Evolutionary conservation across 1,140 invertebrate genomes (phyloP), one percentile per base, ranked within the genome.

Genomic region (Drosophila burlai): DNA sequence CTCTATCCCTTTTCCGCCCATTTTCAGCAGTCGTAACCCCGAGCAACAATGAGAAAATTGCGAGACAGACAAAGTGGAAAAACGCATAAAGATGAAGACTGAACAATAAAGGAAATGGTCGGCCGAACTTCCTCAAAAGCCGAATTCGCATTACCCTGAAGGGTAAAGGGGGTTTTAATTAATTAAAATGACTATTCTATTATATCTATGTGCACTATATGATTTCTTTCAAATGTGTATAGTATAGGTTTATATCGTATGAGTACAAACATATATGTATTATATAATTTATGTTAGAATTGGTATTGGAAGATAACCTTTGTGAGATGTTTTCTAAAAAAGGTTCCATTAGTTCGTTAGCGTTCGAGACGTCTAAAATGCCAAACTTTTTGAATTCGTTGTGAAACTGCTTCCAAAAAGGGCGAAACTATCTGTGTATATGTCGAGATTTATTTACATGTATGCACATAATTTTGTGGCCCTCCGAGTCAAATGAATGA

Each of bases 11-110:
- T 72, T 57, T 34, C 47, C 64, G 49, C 59, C 68, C 68, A 59
- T 61, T 42, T 57, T 36, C 26, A 66, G 46, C 42, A 50, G 46
- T 64, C 73, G 66, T 81, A 81, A 72, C 80, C 81, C 69, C 62
- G 52, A 78, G 68, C 65, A 78, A 78, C 76, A 83, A 87, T 84
- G 81, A 84, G 84, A 87, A 89, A 87, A 89, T 81, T 87, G 65
- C 73, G 84, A 75, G 81, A 61, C 85, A 89, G 69, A 75, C 81
- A 81, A 84, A 84, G 76, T 81, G 77, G 84, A 74, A 81, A 89
- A 84, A 81, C 83, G 84, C 83, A 87, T 84, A 87, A 83, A 78
- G 81, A 57, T 69, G 55, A 87, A 69, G 49, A 50, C 72, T 61
- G 69, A 80, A 84, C 72, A 89, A 87, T 83, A 69, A 74, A 29